Base-by-base conservation (phyloP, 2,888 invertebrate species). In the Cataglyphis cursor region DNA sequence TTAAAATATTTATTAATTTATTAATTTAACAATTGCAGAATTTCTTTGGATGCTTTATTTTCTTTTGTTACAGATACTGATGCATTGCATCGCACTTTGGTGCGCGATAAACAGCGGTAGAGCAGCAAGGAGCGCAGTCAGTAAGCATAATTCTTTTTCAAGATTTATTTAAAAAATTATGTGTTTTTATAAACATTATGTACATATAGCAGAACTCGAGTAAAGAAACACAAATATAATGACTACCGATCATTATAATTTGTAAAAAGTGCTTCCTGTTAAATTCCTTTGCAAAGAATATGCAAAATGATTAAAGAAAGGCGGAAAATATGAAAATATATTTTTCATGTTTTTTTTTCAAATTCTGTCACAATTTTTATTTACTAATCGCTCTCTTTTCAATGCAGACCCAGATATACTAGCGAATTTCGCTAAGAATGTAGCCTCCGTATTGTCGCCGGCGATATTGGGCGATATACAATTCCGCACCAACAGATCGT, bases 381-480 rank as follows among this genome's bases (percentile, higher is more conserved):
- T 41, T 10, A 68, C 4, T 24, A 35, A 44, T 21, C 12, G 0
- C 18, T 76, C 3, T 72, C 9, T 41, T 82, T 82, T 65, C 38
- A 28, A 64, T 12, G 38, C 75, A 93, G 93, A 85, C 86, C 85
- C 92, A 5, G 91, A 92, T 62, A 88, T 92, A 51, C 76, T 93
- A 82, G 88, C 90, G 38, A 91, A 89, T 18, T 83, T 93, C 73
- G 89, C 92, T 8, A 90, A 90, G 73, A 92, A 91, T 73, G 89
- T 93, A 41, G 93, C 90, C 1, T 89, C 90, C 0, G 89, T 92
- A 1, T 51, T 93, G 21, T 91, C 93, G 0, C 90, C 93, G 9
- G 89, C 87, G 0, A 72, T 90, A 54, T 35, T 88, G 3, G 59
- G 81, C 28, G 87, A 90, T 0, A 10, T 83, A 8, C 87, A 85